Evolutionary conservation across 1,140 invertebrate genomes (phyloP), one percentile per base, ranked within the genome.

Genomic region (Rhizoglyphus robini): DNA sequence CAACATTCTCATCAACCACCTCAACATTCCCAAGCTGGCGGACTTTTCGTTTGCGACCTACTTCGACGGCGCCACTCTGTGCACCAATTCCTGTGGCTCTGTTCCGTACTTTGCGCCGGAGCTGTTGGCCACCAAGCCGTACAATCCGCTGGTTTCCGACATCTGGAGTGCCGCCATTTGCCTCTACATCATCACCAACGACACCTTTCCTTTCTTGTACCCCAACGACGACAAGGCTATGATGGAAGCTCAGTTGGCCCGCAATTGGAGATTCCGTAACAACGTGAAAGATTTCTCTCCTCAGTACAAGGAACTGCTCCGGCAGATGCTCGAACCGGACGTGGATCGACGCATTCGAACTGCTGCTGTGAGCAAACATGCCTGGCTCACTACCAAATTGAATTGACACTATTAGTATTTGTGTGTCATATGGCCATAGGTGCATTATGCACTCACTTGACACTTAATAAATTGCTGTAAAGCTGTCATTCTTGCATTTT

Each of bases 281-380:
- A 81, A 87, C 8, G 77, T 81, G 31, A 81, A 85, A 20, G 79
- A 76, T 0, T 76, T 90, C 11, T 82, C 85, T 0, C 69, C 78
- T 0, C 72, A 80, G 4, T 84, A 85, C 0, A 86, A 88, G 75
- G 82, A 80, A 15, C 81, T 89, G 15, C 83, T 89, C 4, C 78
- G 81, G 2, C 82, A 84, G 62, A 84, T 90, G 68, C 74, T 90
- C 4, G 87, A 91, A 73, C 88, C 88, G 0, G 85, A 89, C 18
- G 18, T 18, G 8, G 36, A 41, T 11, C 8, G 18, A 41, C 36
- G 36, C 8, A 41, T 41, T 41, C n/a, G n/a, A n/a, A n/a, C n/a
- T n/a, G n/a, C n/a, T n/a, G n/a, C n/a, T n/a, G n/a, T n/a, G n/a
- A n/a, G n/a, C n/a, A n/a, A n/a, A n/a, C n/a, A n/a, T n/a, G n/a